Conservation (phyloP, 2,113 vertebrate species). For the Pygoscelis antarcticus region DNA sequence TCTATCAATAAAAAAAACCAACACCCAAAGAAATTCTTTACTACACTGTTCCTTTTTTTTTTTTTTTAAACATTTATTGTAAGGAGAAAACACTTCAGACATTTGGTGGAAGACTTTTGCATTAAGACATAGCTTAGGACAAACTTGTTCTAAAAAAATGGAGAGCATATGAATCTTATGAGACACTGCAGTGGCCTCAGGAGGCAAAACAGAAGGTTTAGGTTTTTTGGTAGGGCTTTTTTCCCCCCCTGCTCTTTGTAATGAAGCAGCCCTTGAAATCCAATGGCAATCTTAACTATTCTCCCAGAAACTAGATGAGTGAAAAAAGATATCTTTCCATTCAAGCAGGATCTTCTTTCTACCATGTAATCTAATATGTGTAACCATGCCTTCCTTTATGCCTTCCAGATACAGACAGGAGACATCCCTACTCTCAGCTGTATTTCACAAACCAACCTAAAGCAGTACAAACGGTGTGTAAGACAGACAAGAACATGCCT, state of each 20-base stretch:
- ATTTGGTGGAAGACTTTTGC: not conserved
- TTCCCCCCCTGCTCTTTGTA: not conserved
- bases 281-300: slow-evolving; percentile 27
- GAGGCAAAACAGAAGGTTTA: not conserved
- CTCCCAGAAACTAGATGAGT: slow-evolving; percentile 24
- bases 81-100: not conserved
- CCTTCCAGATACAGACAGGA: not conserved
- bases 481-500: not conserved
- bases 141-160: not conserved
- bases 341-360: slow-evolving; percentile 40
- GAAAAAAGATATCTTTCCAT: slow-evolving; percentile 60
- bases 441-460: not conserved
- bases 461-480: not conserved
- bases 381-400: slow-evolving; percentile 31
- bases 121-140: not conserved
- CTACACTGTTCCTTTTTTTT: not conserved
- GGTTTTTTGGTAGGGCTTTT: fast-evolving
- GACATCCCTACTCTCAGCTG: not conserved
- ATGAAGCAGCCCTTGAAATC: slow-evolving; percentile 19
- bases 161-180: not conserved
- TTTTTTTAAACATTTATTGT: not conserved
- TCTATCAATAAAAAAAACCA: not conserved
- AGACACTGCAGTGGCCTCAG: not conserved
- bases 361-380: not conserved
- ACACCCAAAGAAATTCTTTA: not conserved